phyloP scores from a whole-genome alignment of 2,113 vertebrate genomes.

The Melanostigma gelatinosum region DNA sequence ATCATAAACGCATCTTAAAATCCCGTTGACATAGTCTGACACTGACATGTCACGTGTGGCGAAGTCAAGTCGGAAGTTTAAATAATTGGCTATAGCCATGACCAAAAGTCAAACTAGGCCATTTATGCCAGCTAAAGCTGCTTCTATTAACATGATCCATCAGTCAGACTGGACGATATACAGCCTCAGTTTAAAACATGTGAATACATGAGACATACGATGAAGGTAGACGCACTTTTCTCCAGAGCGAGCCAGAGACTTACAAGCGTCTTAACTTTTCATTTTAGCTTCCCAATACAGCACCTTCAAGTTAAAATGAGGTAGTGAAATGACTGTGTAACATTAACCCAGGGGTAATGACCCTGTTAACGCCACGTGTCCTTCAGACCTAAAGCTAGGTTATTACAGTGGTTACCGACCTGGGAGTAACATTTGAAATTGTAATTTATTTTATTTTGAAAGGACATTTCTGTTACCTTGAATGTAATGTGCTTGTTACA shows the following conservation, averaged over 20 bases:
- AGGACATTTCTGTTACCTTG: neutral
- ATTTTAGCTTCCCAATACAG: neutral
- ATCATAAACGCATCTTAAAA: neutral
- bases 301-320: neutral
- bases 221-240: neutral
- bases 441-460: neutral
- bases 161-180: neutral
- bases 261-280: neutral
- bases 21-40: neutral
- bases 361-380: neutral
- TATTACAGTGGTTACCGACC: neutral
- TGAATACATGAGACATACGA: neutral
- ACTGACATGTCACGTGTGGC: neutral
- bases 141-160: neutral
- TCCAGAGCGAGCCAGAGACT: neutral
- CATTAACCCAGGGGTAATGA: neutral
- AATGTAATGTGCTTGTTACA: neutral
- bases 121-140: neutral
- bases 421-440: neutral
- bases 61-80: neutral
- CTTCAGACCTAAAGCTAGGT: neutral
- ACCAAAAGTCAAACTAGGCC: neutral
- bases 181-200: neutral
- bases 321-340: neutral
- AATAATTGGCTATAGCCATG: neutral